phyloP scores from a whole-genome alignment of 2,113 vertebrate genomes.

The Paramisgurnus dabryanus region DNA sequence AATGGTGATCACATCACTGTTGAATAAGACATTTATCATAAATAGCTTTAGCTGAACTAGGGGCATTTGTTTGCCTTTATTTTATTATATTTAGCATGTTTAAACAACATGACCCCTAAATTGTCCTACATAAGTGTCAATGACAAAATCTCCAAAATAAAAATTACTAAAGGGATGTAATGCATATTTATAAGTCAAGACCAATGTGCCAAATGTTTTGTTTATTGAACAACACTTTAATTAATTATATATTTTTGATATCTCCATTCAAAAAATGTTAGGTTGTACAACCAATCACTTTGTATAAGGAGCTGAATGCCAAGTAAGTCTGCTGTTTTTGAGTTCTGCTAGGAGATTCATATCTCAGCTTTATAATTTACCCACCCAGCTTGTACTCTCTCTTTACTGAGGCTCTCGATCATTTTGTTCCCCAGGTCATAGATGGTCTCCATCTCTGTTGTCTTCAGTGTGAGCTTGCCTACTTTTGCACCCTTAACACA shows the following conservation, averaged over 20 bases:
- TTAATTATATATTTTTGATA: no score
- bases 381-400: slow-evolving; percentile 93
- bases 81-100: no score
- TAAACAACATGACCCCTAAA: no score
- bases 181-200: no score
- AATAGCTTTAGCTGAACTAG: background rate
- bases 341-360: background rate
- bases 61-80: no score
- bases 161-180: no score
- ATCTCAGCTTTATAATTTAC: slow-evolving; percentile 34
- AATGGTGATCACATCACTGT: slow-evolving; percentile 90
- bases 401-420: slow-evolving; percentile 93
- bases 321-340: background rate
- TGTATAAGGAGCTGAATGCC: background rate
- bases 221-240: no score
- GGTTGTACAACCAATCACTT: background rate
- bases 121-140: no score
- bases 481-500: slow-evolving; percentile 85
- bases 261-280: no score
- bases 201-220: background rate
- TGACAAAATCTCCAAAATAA: no score
- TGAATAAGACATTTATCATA: background rate
- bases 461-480: slow-evolving; percentile 93
- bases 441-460: slow-evolving; percentile 94
- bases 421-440: slow-evolving; percentile 95